A percentile compares a stretch with the other conserved stretches of the same genome.
Evolutionary conservation across 2,113 vertebrate genomes (phyloP).

Genomic region (Sylvilagus bachmani): DNA sequence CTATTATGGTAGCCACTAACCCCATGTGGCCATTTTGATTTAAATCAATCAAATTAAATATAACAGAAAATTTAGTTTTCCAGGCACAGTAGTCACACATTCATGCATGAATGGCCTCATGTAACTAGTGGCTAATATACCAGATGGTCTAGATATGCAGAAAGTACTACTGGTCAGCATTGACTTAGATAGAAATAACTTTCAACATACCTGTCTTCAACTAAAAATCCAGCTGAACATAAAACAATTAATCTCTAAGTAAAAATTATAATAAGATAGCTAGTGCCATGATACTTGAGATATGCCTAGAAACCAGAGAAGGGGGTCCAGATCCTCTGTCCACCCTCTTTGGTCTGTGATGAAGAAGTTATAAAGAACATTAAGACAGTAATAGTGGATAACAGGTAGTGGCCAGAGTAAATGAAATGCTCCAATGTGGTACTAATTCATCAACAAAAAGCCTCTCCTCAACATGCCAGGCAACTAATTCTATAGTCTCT

Average conservation of each 20-base stretch:
- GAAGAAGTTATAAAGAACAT: slow-evolving; percentile 42
- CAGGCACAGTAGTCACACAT: neutral
- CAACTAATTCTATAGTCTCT: neutral
- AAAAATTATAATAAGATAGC: slow-evolving; percentile 33
- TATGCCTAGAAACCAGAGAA: neutral
- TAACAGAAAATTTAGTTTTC: slow-evolving; percentile 37
- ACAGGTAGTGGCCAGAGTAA: neutral
- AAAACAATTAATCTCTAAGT: slow-evolving; percentile 47
- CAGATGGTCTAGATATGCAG: neutral
- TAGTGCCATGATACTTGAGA: slow-evolving; percentile 44
- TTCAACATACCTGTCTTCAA: slow-evolving; percentile 1
- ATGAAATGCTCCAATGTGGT: neutral
- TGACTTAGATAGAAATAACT: neutral
- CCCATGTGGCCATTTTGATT: neutral
- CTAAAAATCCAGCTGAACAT: neutral
- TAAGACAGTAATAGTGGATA: slow-evolving; percentile 19
- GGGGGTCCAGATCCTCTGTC: neutral
- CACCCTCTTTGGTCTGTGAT: neutral
- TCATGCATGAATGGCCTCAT: neutral
- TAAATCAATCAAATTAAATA: slow-evolving; percentile 56
- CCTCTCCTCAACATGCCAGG: slow-evolving; percentile 39
- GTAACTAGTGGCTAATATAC: neutral
- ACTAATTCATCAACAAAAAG: slow-evolving; percentile 51
- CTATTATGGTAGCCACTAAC: neutral
- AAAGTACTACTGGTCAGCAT: neutral